Base-by-base conservation (phyloP, 2,113 vertebrate genomes). In the Lepus europaeus region DNA sequence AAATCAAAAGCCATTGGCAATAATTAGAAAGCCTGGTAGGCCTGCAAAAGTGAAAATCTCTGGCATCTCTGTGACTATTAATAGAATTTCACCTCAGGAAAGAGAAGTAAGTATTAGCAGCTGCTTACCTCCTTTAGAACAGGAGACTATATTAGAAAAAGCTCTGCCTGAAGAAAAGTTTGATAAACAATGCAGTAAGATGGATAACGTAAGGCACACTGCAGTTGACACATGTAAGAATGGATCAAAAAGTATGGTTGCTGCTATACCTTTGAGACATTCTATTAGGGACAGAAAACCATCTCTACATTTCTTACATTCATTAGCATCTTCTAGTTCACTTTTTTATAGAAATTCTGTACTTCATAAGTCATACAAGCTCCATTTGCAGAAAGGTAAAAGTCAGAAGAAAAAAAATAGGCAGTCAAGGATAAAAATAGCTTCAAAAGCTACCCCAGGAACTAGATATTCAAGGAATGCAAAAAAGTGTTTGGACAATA, bases 1-100 rank as follows among this genome's bases (percentile, higher is more conserved):
- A 64, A 98, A 98, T 68, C 98, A 97, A 87, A 99, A 99, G 95
- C 98, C 98, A 12, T 97, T 98, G 88, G 95, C 98, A 74, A 93
- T 98, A 27, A 97, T 98, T 83, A 98, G 99, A 91, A 99, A 99
- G 97, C 99, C 99, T 90, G 99, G 99, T 83, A 98, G 99, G 97
- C 99, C 99, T 70, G 99, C 99, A 92, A 99, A 99, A 98, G 98
- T 99, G 27, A 99, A 99, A 98, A 99, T 99, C 89, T 99, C 99
- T 6, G 99, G 99, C 84, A 99, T 99, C 97, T 99, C 99, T 29
- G 99, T 99, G 93, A 99, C 99, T 64, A 98, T 99, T 95, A 99
- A 98, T 63, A 98, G 99, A 83, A 97, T 99, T 94, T 99, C 99
- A 93, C 99, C 99, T 97, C 98, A 99, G 94, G 99, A 99, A 97